phyloP scores from a whole-genome alignment of 2,113 vertebrate genomes.

The Hassar affinis region DNA sequence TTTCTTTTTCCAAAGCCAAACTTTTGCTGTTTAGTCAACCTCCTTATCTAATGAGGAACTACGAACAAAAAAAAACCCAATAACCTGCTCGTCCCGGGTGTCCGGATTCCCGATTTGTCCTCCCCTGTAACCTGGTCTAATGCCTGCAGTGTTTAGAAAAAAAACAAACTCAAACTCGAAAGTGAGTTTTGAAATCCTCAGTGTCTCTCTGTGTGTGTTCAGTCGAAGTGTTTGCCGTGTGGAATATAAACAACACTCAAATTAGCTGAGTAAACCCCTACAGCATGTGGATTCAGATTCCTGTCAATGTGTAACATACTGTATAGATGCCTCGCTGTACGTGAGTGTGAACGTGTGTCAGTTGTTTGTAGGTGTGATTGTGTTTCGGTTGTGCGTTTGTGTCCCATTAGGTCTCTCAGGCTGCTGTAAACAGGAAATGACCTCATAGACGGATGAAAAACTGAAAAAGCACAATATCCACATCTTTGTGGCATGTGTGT shows the following conservation, averaged over 20 bases:
- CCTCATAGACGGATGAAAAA: conserved; percentile 43
- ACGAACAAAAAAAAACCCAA: neutral
- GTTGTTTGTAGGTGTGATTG: conserved; percentile 14
- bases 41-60: neutral
- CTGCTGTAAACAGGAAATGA: conserved; percentile 49
- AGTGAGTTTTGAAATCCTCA: conserved; percentile 21
- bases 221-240: conserved; percentile 32
- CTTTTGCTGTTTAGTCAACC: neutral
- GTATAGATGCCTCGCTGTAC: conserved; percentile 20
- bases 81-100: no score
- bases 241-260: conserved; percentile 32
- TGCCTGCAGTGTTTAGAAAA: neutral
- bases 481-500: neutral
- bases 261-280: conserved; percentile 44
- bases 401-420: conserved; percentile 35
- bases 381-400: conserved; percentile 41
- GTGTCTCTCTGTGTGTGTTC: neutral
- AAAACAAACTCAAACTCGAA: neutral
- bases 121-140: neutral
- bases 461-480: conserved; percentile 65
- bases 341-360: conserved; percentile 42
- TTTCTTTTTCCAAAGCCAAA: neutral
- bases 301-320: conserved; percentile 17
- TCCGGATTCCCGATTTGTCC: neutral
- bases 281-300: conserved; percentile 46